A percentile compares a stretch with the other conserved stretches of the same genome.
These are phyloP conservation scores for Prunella himalayana DNA, from an alignment of 2,113 vertebrate genomes.

Conservation along the genomic window DNA sequence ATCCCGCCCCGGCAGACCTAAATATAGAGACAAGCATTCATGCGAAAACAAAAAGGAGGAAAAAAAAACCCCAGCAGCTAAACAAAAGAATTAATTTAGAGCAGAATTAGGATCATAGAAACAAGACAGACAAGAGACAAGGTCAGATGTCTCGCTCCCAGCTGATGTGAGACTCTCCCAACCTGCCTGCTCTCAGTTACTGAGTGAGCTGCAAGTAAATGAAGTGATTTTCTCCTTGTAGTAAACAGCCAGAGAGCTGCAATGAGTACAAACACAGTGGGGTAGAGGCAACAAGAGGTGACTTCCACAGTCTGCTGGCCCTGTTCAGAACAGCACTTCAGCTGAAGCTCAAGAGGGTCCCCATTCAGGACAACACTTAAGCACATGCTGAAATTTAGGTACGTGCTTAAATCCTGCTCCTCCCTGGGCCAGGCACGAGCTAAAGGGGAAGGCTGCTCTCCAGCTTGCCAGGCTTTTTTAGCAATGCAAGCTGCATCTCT, in stretches of 20 bases:
- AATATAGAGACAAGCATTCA: conserved; percentile 57
- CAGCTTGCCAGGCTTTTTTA: neutral
- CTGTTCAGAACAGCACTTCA: neutral
- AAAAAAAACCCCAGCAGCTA: neutral
- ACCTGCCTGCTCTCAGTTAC: neutral
- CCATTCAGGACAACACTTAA: neutral
- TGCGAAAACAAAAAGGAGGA: conserved; percentile 11
- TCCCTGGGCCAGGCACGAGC: neutral
- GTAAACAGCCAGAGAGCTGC: neutral
- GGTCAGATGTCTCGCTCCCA: conserved; percentile 13
- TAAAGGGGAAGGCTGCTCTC: neutral
- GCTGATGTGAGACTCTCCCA: neutral
- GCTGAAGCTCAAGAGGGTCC: neutral
- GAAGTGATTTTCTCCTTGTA: neutral
- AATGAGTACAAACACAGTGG: neutral
- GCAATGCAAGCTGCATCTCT: neutral
- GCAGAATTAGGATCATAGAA: conserved; percentile 36
- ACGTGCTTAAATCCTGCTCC: neutral
- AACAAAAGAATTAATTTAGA: conserved; percentile 61
- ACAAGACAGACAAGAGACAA: neutral
- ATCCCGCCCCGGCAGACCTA: conserved; percentile 21
- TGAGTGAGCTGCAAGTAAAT: neutral
- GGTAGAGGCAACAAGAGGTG: neutral
- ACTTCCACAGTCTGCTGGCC: neutral
- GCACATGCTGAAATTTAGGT: neutral